Percentiles rank a stretch among this genome's conserved stretches.
Conservation (phyloP, 2,888 invertebrate species). For the Hofmannophila pseudospretella region DNA sequence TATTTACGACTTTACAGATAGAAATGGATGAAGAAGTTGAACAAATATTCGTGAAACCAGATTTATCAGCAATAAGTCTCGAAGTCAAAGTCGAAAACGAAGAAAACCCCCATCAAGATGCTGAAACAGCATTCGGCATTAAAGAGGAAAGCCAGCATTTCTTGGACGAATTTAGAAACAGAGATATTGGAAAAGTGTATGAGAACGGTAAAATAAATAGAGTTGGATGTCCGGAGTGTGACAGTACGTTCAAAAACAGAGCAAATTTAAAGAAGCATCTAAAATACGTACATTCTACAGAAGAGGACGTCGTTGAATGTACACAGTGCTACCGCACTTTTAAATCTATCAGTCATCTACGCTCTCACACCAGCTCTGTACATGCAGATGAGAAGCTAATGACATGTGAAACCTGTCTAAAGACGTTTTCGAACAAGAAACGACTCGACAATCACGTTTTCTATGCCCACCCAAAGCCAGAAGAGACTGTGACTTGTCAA, state of each 20-base stretch:
- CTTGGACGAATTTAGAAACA: not conserved
- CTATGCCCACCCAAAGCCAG: conserved; percentile 30
- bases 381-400: conserved; percentile 23
- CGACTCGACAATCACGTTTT: conserved; percentile 35
- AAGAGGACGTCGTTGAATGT: conserved; percentile 28
- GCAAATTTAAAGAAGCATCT: conserved; percentile 27
- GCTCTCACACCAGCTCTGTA: conserved; percentile 29
- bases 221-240: conserved; percentile 23
- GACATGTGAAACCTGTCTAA: conserved; percentile 26
- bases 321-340: conserved; percentile 27
- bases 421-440: conserved; percentile 30
- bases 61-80: not conserved
- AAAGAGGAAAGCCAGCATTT: not conserved
- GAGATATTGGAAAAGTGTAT: conserved; percentile 28
- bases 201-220: conserved; percentile 31
- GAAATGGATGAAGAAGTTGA: not conserved
- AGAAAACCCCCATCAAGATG: not conserved
- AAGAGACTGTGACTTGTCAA: conserved; percentile 24
- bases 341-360: conserved; percentile 28
- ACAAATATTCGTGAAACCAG: not conserved
- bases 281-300: conserved; percentile 26
- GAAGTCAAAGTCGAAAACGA: conserved; percentile 6
- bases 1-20: not conserved
- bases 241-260: conserved; percentile 27
- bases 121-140: not conserved